Evolutionary conservation across 2,113 vertebrate species (phyloP), one percentile per base, ranked within the genome.

Genomic region (Pogona vitticeps): DNA sequence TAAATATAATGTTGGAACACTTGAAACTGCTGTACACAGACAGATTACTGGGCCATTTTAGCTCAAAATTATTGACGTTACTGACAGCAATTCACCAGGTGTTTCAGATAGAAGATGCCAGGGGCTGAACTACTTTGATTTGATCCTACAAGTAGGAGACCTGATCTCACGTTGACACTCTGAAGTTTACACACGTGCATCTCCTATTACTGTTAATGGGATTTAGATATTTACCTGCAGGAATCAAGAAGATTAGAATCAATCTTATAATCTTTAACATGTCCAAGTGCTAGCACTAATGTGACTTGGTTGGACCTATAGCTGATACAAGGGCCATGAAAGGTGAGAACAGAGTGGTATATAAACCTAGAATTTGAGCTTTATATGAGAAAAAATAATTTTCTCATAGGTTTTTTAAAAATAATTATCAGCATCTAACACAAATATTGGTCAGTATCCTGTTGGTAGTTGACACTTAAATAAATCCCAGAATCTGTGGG

Each of bases 231-330:
- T 73, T 90, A 79, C 79, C 23, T 84, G 80, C 84, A 89, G 65
- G 91, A 93, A 89, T 80, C 26, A 68, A 90, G 70, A 88, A 17
- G 85, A 42, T 14, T 87, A 80, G 82, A 89, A 81, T 61, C 79
- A 33, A 4, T 86, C 61, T 91, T 76, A 21, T 56, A 91, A 0
- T 0, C 83, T 42, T 52, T 76, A 59, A 67, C 72, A 42, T 76
- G 31, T 86, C 86, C 78, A 71, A 80, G 61, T 59, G 87, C 85
- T 83, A n/a, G 36, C 73, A 17, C 80, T 71, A 67, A 75, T 87
- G 81, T 71, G 7, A n/a, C 17, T 31, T 81, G 71, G 56, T 76
- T 76, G 82, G 15, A 42, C 15, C n/a, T 79, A 33, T n/a, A 68
- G 58, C 26, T 3, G 1, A 77, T 1, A 61, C 33, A 61, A 63